phyloP scores from a whole-genome alignment of 2,888 invertebrate genomes.

The Nycteola revayana region DNA sequence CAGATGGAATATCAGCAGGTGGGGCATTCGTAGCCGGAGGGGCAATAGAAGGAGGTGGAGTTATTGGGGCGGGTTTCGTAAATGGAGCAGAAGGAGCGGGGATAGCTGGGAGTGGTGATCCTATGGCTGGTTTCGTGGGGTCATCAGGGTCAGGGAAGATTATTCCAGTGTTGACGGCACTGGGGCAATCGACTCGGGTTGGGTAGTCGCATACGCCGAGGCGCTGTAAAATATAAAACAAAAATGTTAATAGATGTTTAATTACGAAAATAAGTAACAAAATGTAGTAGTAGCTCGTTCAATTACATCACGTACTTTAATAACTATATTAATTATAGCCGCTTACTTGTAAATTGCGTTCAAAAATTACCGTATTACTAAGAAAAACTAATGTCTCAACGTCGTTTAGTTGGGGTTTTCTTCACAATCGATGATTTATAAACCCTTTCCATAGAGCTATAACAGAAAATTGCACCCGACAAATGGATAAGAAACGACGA shows the following conservation, averaged over 20 bases:
- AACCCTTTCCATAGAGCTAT: too few species aligned
- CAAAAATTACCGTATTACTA: too few species aligned
- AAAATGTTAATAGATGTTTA: neutral
- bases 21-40: conserved; percentile 2
- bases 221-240: conserved; percentile 69
- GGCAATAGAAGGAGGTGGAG: conserved; percentile 10
- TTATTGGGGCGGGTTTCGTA: neutral
- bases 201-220: conserved; percentile 85
- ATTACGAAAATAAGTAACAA: too few species aligned
- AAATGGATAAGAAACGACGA: too few species aligned
- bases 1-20: conserved; percentile 5
- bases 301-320: too few species aligned
- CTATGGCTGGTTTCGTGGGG: conserved; percentile 7
- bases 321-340: too few species aligned
- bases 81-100: conserved; percentile 7
- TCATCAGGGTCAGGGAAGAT: neutral
- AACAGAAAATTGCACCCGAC: too few species aligned
- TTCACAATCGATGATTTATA: too few species aligned
- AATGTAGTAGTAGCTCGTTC: too few species aligned
- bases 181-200: conserved; percentile 79
- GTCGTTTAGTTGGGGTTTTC: too few species aligned
- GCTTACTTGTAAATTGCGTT: too few species aligned
- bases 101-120: neutral
- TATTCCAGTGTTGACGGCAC: conserved; percentile 17
- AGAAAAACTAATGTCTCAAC: too few species aligned